phyloP scores from a whole-genome alignment of 2,113 vertebrate species.

The Porphyrio hochstetteri region DNA sequence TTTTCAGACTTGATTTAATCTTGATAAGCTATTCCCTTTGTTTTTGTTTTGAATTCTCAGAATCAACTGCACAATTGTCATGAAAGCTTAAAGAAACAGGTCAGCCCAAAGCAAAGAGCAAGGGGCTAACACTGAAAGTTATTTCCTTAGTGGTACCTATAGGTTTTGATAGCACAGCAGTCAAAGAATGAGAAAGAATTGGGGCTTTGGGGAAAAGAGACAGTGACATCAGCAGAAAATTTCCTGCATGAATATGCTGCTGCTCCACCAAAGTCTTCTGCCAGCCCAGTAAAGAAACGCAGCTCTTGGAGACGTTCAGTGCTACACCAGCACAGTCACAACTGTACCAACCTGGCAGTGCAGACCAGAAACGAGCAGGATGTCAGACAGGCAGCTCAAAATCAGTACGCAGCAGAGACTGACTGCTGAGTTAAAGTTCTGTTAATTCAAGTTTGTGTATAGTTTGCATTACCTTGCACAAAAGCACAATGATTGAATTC shows the following conservation, averaged over 20 bases:
- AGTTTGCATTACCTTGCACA: background rate
- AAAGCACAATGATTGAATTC: background rate
- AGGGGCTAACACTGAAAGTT: background rate
- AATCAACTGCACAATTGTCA: background rate
- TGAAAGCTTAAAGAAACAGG: background rate
- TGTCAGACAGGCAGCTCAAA: background rate
- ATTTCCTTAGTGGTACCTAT: background rate
- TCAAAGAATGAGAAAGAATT: background rate
- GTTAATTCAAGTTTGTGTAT: background rate
- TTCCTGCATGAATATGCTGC: background rate
- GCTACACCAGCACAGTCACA: background rate
- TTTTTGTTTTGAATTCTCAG: background rate
- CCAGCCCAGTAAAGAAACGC: background rate
- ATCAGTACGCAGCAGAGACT: background rate
- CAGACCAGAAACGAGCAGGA: background rate
- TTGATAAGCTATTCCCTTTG: background rate
- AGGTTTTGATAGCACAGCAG: background rate
- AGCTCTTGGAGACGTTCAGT: background rate
- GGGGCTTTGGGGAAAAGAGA: background rate
- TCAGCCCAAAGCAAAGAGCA: background rate
- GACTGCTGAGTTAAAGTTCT: background rate
- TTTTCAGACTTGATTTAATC: conserved; percentile 51
- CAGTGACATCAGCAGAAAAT: background rate
- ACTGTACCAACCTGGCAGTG: background rate
- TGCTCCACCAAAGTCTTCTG: background rate